Conservation (phyloP, 2,888 invertebrate species). For the Nasonovia ribisnigri region DNA sequence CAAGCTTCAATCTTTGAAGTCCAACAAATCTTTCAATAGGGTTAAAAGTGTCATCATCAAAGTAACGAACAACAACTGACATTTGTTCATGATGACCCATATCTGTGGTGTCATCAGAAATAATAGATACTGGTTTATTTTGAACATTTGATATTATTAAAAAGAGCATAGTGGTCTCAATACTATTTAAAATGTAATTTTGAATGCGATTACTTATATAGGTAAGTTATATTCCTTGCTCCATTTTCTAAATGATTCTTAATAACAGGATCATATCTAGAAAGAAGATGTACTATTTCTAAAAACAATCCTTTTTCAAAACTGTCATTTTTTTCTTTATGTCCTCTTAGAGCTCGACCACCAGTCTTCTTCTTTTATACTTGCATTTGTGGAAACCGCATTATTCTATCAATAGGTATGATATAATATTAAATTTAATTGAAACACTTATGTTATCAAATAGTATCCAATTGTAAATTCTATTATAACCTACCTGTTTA, state of each 20-base stretch:
- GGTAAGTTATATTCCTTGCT: neutral
- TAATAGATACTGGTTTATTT: neutral
- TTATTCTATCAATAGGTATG: slow-evolving; percentile 1
- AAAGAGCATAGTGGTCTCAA: neutral
- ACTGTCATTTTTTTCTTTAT: slow-evolving; percentile 54
- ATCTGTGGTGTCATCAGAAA: too few relatives aligned
- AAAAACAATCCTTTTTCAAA: slow-evolving; percentile 59
- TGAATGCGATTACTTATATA: neutral
- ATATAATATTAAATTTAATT: slow-evolving; percentile 12
- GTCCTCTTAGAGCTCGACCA: slow-evolving; percentile 67
- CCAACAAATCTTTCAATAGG: too few relatives aligned
- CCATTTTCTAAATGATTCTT: slow-evolving; percentile 1
- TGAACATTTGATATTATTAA: neutral
- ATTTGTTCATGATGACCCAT: too few relatives aligned
- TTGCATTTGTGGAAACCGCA: neutral
- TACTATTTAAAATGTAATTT: neutral
- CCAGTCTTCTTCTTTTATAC: slow-evolving; percentile 42
- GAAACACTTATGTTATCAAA: neutral
- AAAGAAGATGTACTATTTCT: slow-evolving; percentile 29
- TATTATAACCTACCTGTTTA: slow-evolving; percentile 12
- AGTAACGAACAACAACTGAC: too few relatives aligned
- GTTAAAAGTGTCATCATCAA: too few relatives aligned
- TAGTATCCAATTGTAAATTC: neutral
- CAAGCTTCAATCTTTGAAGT: too few relatives aligned
- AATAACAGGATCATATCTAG: neutral